Percentiles rank a stretch among this genome's conserved stretches.
These are phyloP conservation scores for Austrofundulus limnaeus DNA, from an alignment of 2,113 vertebrate species.

Conservation along the genomic window DNA sequence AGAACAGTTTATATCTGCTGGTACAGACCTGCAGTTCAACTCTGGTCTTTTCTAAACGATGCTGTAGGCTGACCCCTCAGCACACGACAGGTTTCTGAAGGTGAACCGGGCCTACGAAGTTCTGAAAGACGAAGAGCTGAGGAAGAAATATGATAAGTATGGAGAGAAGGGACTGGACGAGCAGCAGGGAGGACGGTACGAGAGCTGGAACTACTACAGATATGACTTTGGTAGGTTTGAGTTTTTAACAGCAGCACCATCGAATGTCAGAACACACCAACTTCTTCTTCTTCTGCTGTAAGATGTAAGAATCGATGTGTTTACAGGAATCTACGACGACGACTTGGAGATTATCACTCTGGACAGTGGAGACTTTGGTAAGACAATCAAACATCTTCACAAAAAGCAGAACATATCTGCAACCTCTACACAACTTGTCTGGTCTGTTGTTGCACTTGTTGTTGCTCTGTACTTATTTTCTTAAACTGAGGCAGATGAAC, in stretches of 20 bases:
- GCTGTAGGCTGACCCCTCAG: slow-evolving; percentile 85
- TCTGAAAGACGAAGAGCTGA: slow-evolving; percentile 93
- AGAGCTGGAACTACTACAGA: slow-evolving; percentile 96
- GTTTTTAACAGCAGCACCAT: not conserved
- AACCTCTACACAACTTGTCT: too few species aligned
- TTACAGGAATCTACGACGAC: slow-evolving; percentile 95
- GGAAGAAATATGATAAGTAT: slow-evolving; percentile 98
- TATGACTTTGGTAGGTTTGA: slow-evolving; percentile 91
- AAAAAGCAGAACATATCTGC: not conserved
- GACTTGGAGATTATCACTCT: slow-evolving; percentile 95
- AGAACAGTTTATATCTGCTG: too few species aligned
- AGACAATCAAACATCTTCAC: slow-evolving; percentile 42
- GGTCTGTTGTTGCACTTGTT: too few species aligned
- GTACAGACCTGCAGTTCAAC: too few species aligned
- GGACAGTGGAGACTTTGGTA: slow-evolving; percentile 97
- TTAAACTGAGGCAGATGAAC: too few species aligned
- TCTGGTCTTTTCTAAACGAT: too few species aligned
- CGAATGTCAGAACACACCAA: not conserved
- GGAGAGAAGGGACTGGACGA: slow-evolving; percentile 95
- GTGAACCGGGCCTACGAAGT: slow-evolving; percentile 97
- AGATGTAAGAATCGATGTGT: slow-evolving; percentile 15
- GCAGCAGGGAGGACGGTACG: slow-evolving; percentile 89
- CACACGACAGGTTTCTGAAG: slow-evolving; percentile 94
- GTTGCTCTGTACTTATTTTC: too few species aligned
- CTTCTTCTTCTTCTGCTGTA: not conserved